Base-by-base conservation (phyloP, 2,797 vertebrate genomes). In the Mustela erminea region DNA sequence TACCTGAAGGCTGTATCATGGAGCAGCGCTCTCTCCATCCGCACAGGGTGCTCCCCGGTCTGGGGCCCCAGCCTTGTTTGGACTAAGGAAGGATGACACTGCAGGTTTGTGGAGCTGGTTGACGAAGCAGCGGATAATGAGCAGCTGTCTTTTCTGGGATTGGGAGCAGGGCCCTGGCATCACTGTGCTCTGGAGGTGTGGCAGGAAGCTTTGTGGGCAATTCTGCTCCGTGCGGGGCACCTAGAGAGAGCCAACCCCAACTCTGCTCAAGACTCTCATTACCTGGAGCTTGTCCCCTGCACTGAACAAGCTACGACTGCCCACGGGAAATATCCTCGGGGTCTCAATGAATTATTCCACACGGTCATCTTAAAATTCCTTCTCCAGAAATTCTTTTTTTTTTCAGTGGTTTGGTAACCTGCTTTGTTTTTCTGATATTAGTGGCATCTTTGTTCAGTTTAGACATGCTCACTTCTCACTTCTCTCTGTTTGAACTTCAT, bases 11-110 rank as follows among this genome's bases (percentile, higher is more conserved):
- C 7, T 10, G 10, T 27, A 32, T 15, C 10, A 11, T 4, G 58
- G n/a, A 35, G 21, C 27, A 52, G 49, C 12, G 17, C 15, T 3
- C 4, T 56, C 38, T 29, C 32, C 64, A 7, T 66, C 15, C 15
- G 41, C 13, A 20, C n/a, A 13, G 3, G 5, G 43, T 7, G 20
- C 43, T 35, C 0, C 1, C 60, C 2, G 3, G 11, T 60, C 58
- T 60, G 58, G 58, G 21, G n/a, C 58, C 68, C 23, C 66, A 25
- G 21, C 14, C 11, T 54, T 43, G 11, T 32, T 25, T 15, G 77
- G 52, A 35, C 70, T 66, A 21, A 64, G 46, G 90, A 62, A 85
- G 43, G 88, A 20, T 52, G 52, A 74, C 38, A 68, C 46, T 27
- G 5, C 10, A 52, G 20, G 32, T 32, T 35, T 41, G 32, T 49